Percentiles rank a stretch among this genome's conserved stretches.
Conservation (phyloP, 2,797 vertebrate genomes). For the Artibeus jamaicensis region DNA sequence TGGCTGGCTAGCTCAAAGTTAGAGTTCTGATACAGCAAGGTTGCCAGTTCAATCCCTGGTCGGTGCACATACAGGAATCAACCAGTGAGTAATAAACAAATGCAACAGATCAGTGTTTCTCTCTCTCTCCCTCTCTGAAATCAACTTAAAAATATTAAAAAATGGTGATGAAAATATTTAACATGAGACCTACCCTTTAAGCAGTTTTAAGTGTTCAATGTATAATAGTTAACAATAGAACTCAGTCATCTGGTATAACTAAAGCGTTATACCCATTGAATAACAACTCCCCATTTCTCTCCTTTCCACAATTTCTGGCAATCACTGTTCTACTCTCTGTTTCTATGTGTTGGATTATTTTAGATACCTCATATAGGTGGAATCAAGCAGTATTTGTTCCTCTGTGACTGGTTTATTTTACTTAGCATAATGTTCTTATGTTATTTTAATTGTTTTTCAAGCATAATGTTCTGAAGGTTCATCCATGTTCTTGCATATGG, state of each 20-base stretch:
- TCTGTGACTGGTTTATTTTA: not conserved
- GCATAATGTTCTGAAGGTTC: not conserved
- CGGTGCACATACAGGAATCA: too few relatives aligned
- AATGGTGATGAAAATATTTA: not conserved
- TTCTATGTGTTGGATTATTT: not conserved
- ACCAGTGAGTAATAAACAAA: too few relatives aligned
- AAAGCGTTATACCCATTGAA: not conserved
- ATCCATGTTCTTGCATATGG: not conserved
- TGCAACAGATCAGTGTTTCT: too few relatives aligned
- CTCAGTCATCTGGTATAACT: not conserved
- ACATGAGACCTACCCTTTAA: not conserved
- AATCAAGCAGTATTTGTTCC: not conserved
- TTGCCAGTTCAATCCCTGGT: too few relatives aligned
- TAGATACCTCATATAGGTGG: not conserved
- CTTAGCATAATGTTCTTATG: too few relatives aligned
- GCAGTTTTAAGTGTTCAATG: not conserved
- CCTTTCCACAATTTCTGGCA: not conserved
- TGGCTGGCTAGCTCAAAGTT: too few relatives aligned
- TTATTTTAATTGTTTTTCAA: too few relatives aligned
- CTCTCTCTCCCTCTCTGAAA: too few relatives aligned
- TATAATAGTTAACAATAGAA: not conserved
- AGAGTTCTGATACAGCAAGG: too few relatives aligned
- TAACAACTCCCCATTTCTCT: not conserved
- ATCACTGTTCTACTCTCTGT: not conserved
- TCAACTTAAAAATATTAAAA: too few relatives aligned